Conservation (phyloP, 2,888 invertebrate genomes). For the Norana najaformis region DNA sequence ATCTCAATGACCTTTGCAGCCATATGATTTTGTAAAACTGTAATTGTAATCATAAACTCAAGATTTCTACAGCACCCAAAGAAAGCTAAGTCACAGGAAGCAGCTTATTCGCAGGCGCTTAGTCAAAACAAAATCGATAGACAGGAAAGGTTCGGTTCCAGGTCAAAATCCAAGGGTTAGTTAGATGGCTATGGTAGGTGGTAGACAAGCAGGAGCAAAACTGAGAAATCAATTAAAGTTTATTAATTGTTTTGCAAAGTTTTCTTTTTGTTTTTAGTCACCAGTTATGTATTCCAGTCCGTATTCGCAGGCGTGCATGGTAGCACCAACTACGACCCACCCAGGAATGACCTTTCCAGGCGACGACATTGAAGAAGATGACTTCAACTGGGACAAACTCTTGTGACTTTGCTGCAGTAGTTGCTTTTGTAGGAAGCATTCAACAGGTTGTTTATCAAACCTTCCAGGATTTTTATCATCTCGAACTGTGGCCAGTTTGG, state of each 20-base stretch:
- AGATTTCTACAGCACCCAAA: neutral
- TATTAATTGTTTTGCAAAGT: neutral
- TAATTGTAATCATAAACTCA: neutral
- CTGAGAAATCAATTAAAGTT: too few relatives aligned
- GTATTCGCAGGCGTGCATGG: conserved; percentile 36
- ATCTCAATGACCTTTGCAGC: neutral
- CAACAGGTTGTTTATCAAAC: neutral
- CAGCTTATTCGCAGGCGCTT: neutral
- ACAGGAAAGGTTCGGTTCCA: too few relatives aligned
- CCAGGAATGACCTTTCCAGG: conserved; percentile 36
- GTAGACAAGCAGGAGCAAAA: too few relatives aligned
- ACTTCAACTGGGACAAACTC: conserved; percentile 60
- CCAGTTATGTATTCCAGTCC: conserved; percentile 33
- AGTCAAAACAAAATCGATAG: neutral
- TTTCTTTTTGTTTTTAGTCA: neutral
- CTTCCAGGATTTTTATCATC: neutral
- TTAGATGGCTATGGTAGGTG: too few relatives aligned
- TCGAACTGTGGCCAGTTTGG: neutral
- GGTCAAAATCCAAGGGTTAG: neutral
- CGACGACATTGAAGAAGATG: conserved; percentile 55
- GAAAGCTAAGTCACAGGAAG: neutral
- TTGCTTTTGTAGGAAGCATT: neutral
- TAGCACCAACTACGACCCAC: conserved; percentile 29
- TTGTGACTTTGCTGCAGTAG: conserved; percentile 37
- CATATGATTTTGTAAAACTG: neutral